Evolutionary conservation across 2,888 invertebrate genomes (phyloP), one percentile per base, ranked within the genome.

Genomic region (Uloborus plumipes): DNA sequence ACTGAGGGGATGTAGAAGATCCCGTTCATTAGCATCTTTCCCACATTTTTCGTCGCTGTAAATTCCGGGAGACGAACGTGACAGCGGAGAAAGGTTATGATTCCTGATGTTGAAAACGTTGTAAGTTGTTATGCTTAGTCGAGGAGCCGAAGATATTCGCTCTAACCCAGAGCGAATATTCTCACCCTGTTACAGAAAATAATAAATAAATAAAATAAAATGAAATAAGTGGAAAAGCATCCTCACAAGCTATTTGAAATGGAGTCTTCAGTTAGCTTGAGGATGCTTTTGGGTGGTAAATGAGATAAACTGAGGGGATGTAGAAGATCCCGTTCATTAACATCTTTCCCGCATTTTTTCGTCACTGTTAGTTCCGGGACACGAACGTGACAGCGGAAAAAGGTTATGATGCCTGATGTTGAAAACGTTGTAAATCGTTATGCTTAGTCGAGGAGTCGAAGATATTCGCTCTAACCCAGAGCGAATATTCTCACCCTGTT

Each of bases 41-140:
- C 50, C n/a, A n/a, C 66, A 65, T 7, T 53, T 50, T 59, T 59
- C 59, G 14, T 49, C 50, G 15, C 55, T 73, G n/a, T 69, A 80
- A 14, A 80, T 73, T 4, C 80, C 80, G 11, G 74, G 73, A 2
- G 80, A 55, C 4, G 80, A 80, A 1, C 69, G 61, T 50, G 80
- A 80, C 26, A 80, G 47, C 51, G 61, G 72, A 16, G 62, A 74
- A 26, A 80, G 31, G 13, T 80, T 62, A 22, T 73, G 69, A 64
- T 80, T 74, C 22, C 80, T 67, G 20, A 74, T 47, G 31, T 80
- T 80, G 62, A 80, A 80, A 9, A 74, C 73, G 31, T 80, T 69
- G 49, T 67, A 55, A 11, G 22, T 69, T 0, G 80, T 74, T 59
- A 80, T 74, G 15, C 80, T 80, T 15, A 80, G 50, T 16, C 80